Percentiles rank a stretch among this genome's conserved stretches.
Evolutionary conservation across 2,888 invertebrate genomes (phyloP).

Genomic region (Cerceris ruficornis): DNA sequence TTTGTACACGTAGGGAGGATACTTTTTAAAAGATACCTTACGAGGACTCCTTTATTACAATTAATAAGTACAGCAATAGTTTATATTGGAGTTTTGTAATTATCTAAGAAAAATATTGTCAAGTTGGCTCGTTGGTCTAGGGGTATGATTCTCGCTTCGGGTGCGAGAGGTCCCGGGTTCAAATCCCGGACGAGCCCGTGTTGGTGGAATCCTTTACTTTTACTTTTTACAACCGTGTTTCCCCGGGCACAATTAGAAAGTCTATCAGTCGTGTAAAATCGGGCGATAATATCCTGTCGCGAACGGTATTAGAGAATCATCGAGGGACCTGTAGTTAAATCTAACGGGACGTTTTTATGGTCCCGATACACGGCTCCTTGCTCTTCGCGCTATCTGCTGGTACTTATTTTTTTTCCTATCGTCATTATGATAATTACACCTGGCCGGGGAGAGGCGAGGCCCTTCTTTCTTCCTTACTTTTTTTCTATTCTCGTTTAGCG

Average conservation of each 20-base stretch:
- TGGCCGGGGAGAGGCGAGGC: background rate
- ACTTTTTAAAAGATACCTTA: too few relatives aligned
- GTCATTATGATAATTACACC: slow-evolving; percentile 20
- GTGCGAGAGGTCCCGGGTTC: slow-evolving; percentile 84
- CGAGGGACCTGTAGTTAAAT: background rate
- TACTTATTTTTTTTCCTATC: slow-evolving; percentile 2
- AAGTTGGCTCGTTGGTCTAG: slow-evolving; percentile 82
- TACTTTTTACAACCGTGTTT: slow-evolving; percentile 35
- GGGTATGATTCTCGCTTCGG: slow-evolving; percentile 84
- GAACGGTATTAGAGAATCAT: background rate
- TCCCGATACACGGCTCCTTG: background rate
- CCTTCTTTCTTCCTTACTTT: background rate
- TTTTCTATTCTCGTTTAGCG: background rate
- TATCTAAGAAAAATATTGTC: background rate
- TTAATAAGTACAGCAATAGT: too few relatives aligned
- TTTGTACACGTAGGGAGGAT: too few relatives aligned
- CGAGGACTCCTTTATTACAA: too few relatives aligned
- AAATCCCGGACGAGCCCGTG: slow-evolving; percentile 83
- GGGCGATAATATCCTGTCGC: background rate
- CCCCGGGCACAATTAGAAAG: slow-evolving; percentile 8
- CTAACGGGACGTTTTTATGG: slow-evolving; percentile 22
- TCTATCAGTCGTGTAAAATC: slow-evolving; percentile 1
- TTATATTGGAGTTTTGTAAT: background rate
- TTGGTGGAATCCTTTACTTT: slow-evolving; percentile 45
- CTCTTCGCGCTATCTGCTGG: background rate